Base-by-base conservation (phyloP, 92 coral and sea anemone genomes). In the Epizoanthus scotinus region DNA sequence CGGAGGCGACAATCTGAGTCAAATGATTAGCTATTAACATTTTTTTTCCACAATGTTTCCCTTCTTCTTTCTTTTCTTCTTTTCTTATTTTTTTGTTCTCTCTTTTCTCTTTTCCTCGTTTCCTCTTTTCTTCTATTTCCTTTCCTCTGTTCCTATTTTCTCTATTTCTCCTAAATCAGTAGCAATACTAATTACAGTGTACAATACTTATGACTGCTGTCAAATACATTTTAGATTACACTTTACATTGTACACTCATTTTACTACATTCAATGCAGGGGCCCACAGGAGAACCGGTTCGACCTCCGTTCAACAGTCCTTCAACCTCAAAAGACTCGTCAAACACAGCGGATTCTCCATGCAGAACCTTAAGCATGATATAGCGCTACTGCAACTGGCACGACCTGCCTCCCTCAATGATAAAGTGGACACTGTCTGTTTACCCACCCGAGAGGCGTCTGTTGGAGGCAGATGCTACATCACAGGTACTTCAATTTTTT, bases 321-420 rank as follows among this genome's bases (percentile, higher is more conserved):
- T 86, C 58, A 71, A 62, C 7, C 86, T 89, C 36, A 86, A 22
- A 34, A 42, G 69, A 19, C 87, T 91, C 20, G 55, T 81, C 62
- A 86, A 86, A 27, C 95, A 91, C 83, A 78, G 66, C 25, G 88
- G 87, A 55, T 91, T 89, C 69, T 72, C 89, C 12, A 78, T 84
- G 89, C 86, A 82, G 52, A 87, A 84, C 28, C 83, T 89, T 27
- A 86, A 84, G 17, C 85, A 91, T 67, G 95, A 91, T 83, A 71
- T 91, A 2, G 95, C 95, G 19, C 84, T 91, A 22, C 88, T 89
- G 22, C 92, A 91, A 84, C 87, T 91, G 3, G 86, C 70, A 49
- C 7, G 87, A 2, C 70, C 73, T 6, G 93, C 31, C 13, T 21
- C 75, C 6, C 63, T 91, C 49, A 91, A 92, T 55, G 72, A 67